A percentile compares a stretch with the other conserved stretches of the same genome.
phyloP scores from a whole-genome alignment of 2,888 invertebrate species.

The Apamea epomidion region DNA sequence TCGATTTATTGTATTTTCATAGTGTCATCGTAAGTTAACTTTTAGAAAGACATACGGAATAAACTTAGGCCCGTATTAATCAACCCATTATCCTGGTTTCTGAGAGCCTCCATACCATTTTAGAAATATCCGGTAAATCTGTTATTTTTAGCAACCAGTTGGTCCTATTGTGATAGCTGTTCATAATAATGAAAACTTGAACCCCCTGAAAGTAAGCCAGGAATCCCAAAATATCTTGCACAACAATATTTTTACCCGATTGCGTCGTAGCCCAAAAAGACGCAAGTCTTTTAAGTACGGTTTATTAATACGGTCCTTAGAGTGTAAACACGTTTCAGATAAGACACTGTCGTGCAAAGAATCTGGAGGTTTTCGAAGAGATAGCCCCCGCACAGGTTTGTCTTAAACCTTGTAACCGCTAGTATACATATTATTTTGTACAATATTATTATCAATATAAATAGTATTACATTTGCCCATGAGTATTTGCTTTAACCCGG shows the following conservation, averaged over 20 bases:
- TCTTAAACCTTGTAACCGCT: constrained; percentile 67
- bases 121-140: background rate
- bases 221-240: background rate
- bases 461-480: constrained; percentile 31
- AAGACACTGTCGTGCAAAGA: constrained; percentile 81
- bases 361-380: constrained; percentile 86
- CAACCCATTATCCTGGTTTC: background rate
- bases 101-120: background rate
- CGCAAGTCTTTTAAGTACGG: background rate
- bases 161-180: background rate
- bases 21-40: constrained; percentile 29
- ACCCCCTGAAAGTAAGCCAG: background rate
- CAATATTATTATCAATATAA: constrained; percentile 39
- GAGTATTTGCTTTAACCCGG: constrained; percentile 45
- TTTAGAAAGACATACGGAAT: constrained; percentile 3
- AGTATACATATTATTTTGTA: constrained; percentile 40
- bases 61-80: constrained; percentile 18
- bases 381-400: constrained; percentile 84
- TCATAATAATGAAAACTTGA: background rate
- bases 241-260: background rate
- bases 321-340: constrained; percentile 80
- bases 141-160: background rate
- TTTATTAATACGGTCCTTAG: constrained; percentile 47
- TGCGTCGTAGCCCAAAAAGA: background rate
- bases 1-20: constrained; percentile 39